Percentiles rank a stretch among this genome's conserved stretches.
phyloP scores from a whole-genome alignment of 2,888 invertebrate genomes.

The Rhaphigaster nebulosa region DNA sequence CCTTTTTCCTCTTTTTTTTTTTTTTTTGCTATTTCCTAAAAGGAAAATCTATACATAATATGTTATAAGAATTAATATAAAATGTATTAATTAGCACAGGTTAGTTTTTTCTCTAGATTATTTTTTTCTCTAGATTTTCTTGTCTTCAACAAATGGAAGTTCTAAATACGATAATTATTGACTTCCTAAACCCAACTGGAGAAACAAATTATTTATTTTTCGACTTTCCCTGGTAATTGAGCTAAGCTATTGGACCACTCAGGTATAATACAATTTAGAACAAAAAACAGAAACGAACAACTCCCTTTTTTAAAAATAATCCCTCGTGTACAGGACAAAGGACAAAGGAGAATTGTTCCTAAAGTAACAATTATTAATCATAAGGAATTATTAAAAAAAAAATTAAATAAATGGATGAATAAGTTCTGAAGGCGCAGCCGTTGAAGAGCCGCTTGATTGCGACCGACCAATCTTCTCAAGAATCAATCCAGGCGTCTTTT shows the following conservation, averaged over 20 bases:
- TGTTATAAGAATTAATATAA: too few species aligned
- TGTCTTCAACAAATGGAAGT: too few species aligned
- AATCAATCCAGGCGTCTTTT: constrained; percentile 30
- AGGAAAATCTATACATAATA: too few species aligned
- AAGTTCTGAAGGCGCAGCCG: constrained; percentile 5
- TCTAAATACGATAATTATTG: too few species aligned
- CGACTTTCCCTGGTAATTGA: not conserved
- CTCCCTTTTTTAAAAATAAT: not conserved
- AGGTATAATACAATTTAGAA: not conserved
- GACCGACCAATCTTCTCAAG: constrained; percentile 48
- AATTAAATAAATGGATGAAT: constrained; percentile 29
- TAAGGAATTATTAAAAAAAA: constrained; percentile 20
- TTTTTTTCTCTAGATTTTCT: too few species aligned
- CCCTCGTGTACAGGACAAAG: not conserved
- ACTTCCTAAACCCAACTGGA: too few species aligned
- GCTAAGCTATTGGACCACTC: not conserved
- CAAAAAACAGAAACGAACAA: not conserved
- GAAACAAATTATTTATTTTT: too few species aligned
- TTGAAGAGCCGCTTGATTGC: constrained; percentile 42
- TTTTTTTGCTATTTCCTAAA: too few species aligned
- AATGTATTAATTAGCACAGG: too few species aligned
- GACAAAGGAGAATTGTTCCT: not conserved
- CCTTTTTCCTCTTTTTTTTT: too few species aligned
- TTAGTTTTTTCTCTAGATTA: too few species aligned
- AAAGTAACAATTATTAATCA: constrained; percentile 30